Conservation (phyloP, 2,888 invertebrate genomes). For the Melipona bicolor region DNA sequence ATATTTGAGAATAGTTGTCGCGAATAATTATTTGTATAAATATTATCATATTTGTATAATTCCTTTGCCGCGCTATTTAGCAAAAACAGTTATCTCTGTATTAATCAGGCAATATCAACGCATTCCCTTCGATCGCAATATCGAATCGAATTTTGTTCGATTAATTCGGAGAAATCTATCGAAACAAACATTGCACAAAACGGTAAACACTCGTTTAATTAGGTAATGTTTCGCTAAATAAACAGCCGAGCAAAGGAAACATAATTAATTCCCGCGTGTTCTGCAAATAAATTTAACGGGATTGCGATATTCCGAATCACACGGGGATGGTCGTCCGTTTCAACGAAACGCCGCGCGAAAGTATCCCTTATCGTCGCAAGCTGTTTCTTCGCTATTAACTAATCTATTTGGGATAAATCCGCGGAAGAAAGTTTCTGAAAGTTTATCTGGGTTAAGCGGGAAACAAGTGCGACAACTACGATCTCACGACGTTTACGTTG, state of each 20-base stretch:
- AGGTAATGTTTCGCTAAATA: not conserved
- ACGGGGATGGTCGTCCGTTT: not conserved
- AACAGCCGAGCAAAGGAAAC: not conserved
- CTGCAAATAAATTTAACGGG: not conserved
- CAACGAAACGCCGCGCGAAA: not conserved
- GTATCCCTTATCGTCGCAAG: not conserved
- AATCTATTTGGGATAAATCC: not conserved
- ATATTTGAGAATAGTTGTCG: not conserved
- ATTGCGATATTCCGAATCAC: not conserved
- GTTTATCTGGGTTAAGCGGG: not conserved
- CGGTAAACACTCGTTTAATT: not conserved
- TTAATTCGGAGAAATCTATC: not conserved
- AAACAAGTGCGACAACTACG: not conserved
- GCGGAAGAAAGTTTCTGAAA: not conserved
- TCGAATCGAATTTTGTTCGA: not conserved
- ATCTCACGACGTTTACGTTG: not conserved
- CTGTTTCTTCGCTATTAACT: not conserved
- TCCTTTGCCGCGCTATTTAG: not conserved
- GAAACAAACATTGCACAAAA: not conserved
- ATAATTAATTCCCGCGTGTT: not conserved
- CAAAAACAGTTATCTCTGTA: no score
- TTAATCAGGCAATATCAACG: no score
- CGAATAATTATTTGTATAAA: not conserved
- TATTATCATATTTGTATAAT: no score
- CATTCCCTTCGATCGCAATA: not conserved